A percentile compares a stretch with the other conserved stretches of the same genome.
These are phyloP conservation scores for Taphrorychus bicolor DNA, from an alignment of 2,888 invertebrate species.

Conservation along the genomic window DNA sequence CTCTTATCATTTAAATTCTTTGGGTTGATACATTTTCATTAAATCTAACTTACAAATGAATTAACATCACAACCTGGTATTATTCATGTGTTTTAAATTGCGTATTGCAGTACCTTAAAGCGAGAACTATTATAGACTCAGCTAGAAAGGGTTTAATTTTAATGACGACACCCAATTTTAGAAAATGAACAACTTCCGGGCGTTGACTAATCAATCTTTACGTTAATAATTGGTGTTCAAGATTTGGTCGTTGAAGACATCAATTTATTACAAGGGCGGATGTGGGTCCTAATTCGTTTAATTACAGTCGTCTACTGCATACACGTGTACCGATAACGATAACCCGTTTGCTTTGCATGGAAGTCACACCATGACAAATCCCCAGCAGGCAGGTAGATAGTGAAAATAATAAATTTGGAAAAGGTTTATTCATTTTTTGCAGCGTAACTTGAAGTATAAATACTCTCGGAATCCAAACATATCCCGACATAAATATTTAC, in stretches of 20 bases:
- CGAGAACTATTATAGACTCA: too few species aligned
- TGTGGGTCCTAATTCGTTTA: constrained; percentile 35
- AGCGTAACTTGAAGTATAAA: not conserved
- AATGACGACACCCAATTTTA: constrained; percentile 16
- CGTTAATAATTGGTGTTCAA: constrained; percentile 13
- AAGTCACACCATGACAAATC: too few species aligned
- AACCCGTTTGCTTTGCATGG: constrained; percentile 1
- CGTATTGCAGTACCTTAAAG: too few species aligned
- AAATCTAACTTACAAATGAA: not conserved
- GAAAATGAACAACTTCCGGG: constrained; percentile 19
- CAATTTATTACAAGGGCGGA: constrained; percentile 32
- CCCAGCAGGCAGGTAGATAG: too few species aligned
- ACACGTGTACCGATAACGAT: constrained; percentile 13
- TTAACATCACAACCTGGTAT: too few species aligned
- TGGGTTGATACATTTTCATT: not conserved
- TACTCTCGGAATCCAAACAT: not conserved
- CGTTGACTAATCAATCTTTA: constrained; percentile 26
- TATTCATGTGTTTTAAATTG: too few species aligned
- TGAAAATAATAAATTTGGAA: too few species aligned
- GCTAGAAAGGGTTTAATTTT: constrained; percentile 25
- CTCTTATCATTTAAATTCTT: not conserved
- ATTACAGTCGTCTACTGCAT: constrained; percentile 28
- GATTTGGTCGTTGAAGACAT: constrained; percentile 19
- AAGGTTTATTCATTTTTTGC: not conserved
- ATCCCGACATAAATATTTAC: constrained; percentile 9